Base-by-base conservation (phyloP, 2,797 vertebrate genomes). In the Catamblyrhynchus diadema region DNA sequence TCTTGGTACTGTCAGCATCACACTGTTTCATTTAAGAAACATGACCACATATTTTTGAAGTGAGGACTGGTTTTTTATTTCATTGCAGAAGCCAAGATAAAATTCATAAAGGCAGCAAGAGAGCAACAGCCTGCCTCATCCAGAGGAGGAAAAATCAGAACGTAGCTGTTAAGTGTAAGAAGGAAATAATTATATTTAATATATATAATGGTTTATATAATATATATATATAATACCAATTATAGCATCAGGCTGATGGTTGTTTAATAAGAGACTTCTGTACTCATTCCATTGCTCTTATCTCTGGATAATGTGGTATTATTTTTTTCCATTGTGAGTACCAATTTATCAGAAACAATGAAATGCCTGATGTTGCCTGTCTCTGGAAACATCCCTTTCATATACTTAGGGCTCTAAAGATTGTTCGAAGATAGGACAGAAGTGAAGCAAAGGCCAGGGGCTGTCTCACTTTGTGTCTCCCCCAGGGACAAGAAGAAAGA, bases 41-140 rank as follows among this genome's bases (percentile, higher is more conserved):
- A 94, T 95, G 94, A 97, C 60, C 81, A 45, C 95, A 79, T 95
- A 70, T 81, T 96, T 96, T 81, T 77, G 30, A 93, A 90, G 81
- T 77, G 92, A 95, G 47, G 81, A 59, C 51, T 69, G 94, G 90
- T 70, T 88, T 96, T 95, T 72, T 45, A 33, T 97, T 97, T 96
- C 96, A 82, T 28, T 35, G 41, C 27, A 88, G 91, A 85, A 78
- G 87, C 88, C 57, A 74, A 89, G 62, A 39, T 51, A 20, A 53
- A 92, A 86, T 87, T 79, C 62, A 54, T 69, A 90, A 94, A 82
- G 94, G 77, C 15, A 95, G 81, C 69, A 64, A 56, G 42, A 81
- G 23, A 81, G 78, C 77, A 91, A 81, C 32, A 60, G 45, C 69
- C 73, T 91, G 51, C 61, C 64, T 95, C n/a, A 67, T 32, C 37